Evolutionary conservation across 2,888 invertebrate species (phyloP), one percentile per base, ranked within the genome.

Genomic region (Oscheius sp.): DNA sequence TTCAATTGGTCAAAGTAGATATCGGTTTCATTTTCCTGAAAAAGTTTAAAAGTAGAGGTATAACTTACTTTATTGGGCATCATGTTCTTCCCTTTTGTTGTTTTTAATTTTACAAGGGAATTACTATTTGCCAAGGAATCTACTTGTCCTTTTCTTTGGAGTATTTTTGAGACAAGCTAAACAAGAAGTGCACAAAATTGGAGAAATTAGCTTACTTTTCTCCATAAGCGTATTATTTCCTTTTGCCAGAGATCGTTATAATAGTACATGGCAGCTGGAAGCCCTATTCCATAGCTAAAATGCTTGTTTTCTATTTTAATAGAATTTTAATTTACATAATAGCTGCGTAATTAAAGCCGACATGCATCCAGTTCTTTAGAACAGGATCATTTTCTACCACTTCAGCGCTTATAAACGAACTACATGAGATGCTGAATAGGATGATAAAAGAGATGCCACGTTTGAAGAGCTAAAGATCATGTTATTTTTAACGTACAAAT

Each of bases 401-500:
- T 64, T 71, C 53, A 10, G 69, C 69, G 8, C 71, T 68, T 15
- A 68, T 68, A 37, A 75, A 75, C 20, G 72, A 65, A 37, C 73
- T 71, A 65, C 75, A 75, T 25, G 68, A 63, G 27, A 75, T 68
- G 6, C 71, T 71, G 69, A 75, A 75, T 0, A 72, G 29, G 3
- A 71, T 73, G 27, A 70, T 73, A 10, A 69, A 75, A 15, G 68
- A 45, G 61, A 75, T 75, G 63, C 73, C 73, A 23, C 70, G 66
- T 70, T 75, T 75, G 70, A 75, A 75, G 8, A 75, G 63, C 75
- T 75, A 68, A 17, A 75, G 71, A 1, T n/a, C n/a, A 10, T 67
- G 12, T 3, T 34, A n/a, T 31, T 31, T n/a, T 6, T 20, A 5
- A 25, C n/a, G n/a, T n/a, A n/a, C n/a, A n/a, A n/a, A n/a, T n/a